Evolutionary conservation across 2,113 vertebrate species (phyloP).

Genomic region (Prochilodus magdalenae): DNA sequence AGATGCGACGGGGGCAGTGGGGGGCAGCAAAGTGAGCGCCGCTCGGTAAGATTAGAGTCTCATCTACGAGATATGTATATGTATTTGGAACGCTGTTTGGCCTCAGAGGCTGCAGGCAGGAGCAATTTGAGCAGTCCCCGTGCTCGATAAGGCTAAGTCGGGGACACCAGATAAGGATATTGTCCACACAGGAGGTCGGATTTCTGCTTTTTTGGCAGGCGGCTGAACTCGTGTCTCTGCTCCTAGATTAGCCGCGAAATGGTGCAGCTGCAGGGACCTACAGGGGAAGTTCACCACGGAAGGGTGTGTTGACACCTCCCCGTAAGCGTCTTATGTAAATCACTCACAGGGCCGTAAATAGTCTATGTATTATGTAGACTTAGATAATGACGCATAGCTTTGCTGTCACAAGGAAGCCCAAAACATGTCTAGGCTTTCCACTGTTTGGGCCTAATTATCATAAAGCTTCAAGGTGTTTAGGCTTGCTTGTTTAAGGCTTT

Average conservation of each 20-base stretch:
- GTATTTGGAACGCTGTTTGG: constrained; percentile 13
- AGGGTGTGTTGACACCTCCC: background rate
- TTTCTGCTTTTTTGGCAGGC: background rate
- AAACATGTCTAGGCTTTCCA: background rate
- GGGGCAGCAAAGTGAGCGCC: background rate
- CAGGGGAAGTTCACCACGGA: background rate
- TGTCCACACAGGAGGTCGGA: background rate
- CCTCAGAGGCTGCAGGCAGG: background rate
- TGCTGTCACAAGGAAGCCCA: background rate
- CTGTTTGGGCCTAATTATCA: constrained; percentile 1
- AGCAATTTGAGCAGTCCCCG: background rate
- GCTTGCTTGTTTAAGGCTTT: background rate
- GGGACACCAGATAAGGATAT: constrained; percentile 19
- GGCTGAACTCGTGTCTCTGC: background rate
- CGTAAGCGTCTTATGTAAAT: background rate
- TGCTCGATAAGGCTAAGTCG: background rate
- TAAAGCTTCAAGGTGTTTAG: background rate
- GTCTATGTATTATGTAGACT: background rate
- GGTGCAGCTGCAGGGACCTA: background rate
- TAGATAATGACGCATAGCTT: background rate
- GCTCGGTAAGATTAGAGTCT: constrained; percentile 14
- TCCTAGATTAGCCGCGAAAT: background rate
- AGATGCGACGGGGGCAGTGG: background rate
- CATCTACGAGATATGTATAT: constrained; percentile 29
- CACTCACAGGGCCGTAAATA: background rate